Conservation (phyloP, 2,888 invertebrate genomes). For the Aelia acuminata region DNA sequence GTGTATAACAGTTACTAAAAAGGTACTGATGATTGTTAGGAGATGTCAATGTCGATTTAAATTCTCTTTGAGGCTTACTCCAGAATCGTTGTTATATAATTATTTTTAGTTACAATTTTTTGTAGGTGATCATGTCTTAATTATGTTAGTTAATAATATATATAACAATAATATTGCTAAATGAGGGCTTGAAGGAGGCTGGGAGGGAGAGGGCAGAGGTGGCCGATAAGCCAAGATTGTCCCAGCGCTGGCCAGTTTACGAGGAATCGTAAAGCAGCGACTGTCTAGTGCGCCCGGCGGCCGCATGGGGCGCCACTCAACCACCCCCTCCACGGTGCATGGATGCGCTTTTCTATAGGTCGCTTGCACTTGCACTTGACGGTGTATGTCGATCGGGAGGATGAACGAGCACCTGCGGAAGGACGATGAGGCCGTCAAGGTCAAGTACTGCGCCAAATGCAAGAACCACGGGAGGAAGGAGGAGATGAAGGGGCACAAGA, state of each 20-base stretch:
- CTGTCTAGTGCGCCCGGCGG: constrained; percentile 39
- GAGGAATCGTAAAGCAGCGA: constrained; percentile 29
- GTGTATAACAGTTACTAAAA: too few species aligned
- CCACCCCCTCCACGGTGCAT: constrained; percentile 52
- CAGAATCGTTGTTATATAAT: too few species aligned
- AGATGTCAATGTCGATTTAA: too few species aligned
- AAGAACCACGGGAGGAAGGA: constrained; percentile 51
- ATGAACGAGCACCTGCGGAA: constrained; percentile 43
- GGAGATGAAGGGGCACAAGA: constrained; percentile 55
- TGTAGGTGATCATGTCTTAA: too few species aligned
- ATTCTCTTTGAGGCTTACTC: too few species aligned
- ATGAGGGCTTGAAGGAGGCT: not conserved
- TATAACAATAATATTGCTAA: not conserved
- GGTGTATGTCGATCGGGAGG: constrained; percentile 54
- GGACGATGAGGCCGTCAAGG: constrained; percentile 44
- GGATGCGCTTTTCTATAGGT: constrained; percentile 58
- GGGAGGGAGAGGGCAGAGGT: constrained; percentile 20
- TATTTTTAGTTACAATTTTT: too few species aligned
- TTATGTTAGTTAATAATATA: not conserved
- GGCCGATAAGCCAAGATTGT: constrained; percentile 43
- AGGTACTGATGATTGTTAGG: too few species aligned
- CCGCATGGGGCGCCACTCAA: constrained; percentile 54
- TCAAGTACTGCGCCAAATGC: constrained; percentile 55
- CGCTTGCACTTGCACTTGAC: constrained; percentile 59
- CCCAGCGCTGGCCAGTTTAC: constrained; percentile 52